Evolutionary conservation across 1,140 invertebrate genomes (phyloP).

Genomic region (Sarcophaga bullata): DNA sequence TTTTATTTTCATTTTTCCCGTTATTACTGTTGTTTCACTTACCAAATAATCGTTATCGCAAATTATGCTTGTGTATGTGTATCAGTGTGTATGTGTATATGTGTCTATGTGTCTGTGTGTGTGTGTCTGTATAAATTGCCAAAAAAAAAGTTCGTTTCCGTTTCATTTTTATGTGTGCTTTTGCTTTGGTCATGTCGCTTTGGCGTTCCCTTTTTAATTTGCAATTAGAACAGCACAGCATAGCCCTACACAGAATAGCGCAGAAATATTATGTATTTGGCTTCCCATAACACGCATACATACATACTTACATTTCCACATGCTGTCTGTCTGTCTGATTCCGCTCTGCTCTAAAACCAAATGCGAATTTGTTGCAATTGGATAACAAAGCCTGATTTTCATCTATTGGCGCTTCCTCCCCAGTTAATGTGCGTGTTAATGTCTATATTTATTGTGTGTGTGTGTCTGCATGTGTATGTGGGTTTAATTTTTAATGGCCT

Average conservation of each 20-base stretch:
- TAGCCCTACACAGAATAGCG: no score
- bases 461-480: background rate
- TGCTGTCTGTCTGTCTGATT: background rate
- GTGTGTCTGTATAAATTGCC: background rate
- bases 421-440: no score
- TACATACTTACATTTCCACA: background rate
- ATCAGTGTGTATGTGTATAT: no score
- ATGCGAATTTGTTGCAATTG: no score
- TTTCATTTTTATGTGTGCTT: background rate
- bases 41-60: background rate
- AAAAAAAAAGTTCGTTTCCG: background rate
- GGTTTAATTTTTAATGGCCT: background rate
- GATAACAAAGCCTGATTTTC: no score
- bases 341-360: no score
- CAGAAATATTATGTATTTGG: background rate
- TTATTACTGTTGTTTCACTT: background rate
- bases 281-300: background rate
- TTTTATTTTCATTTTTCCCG: no score
- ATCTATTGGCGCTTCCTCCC: no score
- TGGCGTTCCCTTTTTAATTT: background rate
- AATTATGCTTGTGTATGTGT: slow-evolving; percentile 4
- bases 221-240: background rate
- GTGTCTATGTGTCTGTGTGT: no score
- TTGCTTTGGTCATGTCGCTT: background rate
- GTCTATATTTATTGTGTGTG: background rate